Evolutionary conservation across 2,113 vertebrate genomes (phyloP).

Genomic region (Ceuthmochares aereus): DNA sequence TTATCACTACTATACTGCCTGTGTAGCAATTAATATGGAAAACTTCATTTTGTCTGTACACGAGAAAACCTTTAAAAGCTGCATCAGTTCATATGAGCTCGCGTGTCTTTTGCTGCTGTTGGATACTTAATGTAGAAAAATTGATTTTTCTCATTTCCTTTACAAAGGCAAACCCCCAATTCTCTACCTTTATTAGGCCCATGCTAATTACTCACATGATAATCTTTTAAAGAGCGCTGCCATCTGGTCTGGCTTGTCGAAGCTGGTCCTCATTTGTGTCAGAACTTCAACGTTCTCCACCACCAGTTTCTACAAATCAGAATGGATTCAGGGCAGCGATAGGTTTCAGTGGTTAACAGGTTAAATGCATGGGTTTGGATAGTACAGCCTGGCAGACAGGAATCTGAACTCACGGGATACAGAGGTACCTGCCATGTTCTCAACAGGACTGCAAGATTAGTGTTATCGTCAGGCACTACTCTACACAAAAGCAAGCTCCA

Average conservation of each 20-base stretch:
- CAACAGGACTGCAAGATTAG: neutral
- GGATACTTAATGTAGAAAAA: neutral
- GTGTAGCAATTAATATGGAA: neutral
- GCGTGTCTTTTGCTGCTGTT: neutral
- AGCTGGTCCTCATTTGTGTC: slow-evolving; percentile 99
- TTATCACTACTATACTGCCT: neutral
- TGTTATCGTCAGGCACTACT: neutral
- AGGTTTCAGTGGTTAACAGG: neutral
- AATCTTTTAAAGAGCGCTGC: slow-evolving; percentile 96
- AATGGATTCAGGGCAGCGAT: slow-evolving; percentile 44
- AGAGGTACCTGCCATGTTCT: slow-evolving; percentile 24
- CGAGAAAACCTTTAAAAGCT: neutral
- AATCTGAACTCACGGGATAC: slow-evolving; percentile 28
- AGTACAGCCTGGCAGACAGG: slow-evolving; percentile 35
- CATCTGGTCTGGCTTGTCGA: slow-evolving; percentile 99
- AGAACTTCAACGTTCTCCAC: slow-evolving; percentile 97
- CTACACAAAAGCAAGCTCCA: neutral
- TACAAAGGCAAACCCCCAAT: neutral
- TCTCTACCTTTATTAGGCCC: neutral
- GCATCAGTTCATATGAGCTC: neutral
- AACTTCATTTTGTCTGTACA: neutral
- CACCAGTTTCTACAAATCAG: slow-evolving; percentile 90
- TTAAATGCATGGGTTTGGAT: neutral
- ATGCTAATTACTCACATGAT: slow-evolving; percentile 84
- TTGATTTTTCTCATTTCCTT: neutral